Percentiles rank a stretch among this genome's conserved stretches.
These are phyloP conservation scores for Trisateles emortualis DNA, from an alignment of 2,888 invertebrate genomes.

Conservation along the genomic window DNA sequence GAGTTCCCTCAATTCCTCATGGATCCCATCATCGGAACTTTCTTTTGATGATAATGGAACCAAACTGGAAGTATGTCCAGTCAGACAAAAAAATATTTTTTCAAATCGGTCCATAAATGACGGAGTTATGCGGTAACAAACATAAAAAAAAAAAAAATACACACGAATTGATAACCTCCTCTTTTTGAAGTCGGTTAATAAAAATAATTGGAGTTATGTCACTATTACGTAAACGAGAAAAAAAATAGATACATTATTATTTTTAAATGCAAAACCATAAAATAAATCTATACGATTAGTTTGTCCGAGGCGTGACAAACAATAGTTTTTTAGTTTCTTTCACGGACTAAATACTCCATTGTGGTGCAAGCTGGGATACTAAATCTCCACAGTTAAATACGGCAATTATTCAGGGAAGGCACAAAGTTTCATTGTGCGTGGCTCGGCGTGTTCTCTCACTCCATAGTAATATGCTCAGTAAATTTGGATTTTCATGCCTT, in stretches of 20 bases:
- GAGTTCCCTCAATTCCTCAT: too few relatives aligned
- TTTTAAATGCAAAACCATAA: slow-evolving; percentile 18
- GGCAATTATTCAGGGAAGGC: slow-evolving; percentile 81
- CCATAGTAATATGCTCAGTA: slow-evolving; percentile 68
- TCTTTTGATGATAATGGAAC: too few relatives aligned
- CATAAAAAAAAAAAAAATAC: too few relatives aligned
- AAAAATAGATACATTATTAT: not conserved
- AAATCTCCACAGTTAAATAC: slow-evolving; percentile 76
- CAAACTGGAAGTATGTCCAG: too few relatives aligned
- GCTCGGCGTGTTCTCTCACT: slow-evolving; percentile 57
- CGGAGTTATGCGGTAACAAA: too few relatives aligned
- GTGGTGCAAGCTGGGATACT: slow-evolving; percentile 65
- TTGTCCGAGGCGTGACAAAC: slow-evolving; percentile 42
- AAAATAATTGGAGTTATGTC: slow-evolving; percentile 14
- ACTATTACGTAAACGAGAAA: slow-evolving; percentile 2
- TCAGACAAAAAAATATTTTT: too few relatives aligned
- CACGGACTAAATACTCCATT: slow-evolving; percentile 70
- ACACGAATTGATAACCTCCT: too few relatives aligned
- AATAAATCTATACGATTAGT: slow-evolving; percentile 36
- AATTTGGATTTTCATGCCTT: slow-evolving; percentile 81
- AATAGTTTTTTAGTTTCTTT: slow-evolving; percentile 70
- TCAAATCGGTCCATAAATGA: too few relatives aligned
- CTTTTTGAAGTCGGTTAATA: too few relatives aligned
- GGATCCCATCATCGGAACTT: too few relatives aligned
- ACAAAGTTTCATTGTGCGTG: slow-evolving; percentile 75